Base-by-base conservation (phyloP, 2,888 invertebrate species). In the Euplexia lucipara region DNA sequence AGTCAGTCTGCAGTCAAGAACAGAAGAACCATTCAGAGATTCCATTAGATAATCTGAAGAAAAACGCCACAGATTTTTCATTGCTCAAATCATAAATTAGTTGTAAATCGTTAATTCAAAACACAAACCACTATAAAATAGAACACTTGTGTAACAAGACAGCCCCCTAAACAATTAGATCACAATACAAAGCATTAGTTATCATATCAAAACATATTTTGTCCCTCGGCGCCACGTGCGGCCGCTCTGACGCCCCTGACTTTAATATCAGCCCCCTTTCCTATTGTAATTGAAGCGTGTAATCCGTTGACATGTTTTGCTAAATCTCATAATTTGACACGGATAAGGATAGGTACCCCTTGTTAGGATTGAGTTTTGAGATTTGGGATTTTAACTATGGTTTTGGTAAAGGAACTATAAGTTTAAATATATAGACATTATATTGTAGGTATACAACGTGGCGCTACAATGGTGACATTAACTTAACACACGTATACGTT, bases 271-370 rank as follows among this genome's bases (percentile, higher is more conserved):
- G 58, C 83, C 88, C 87, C 85, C 68, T 64, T 47, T 73, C 53
- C 18, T 30, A 49, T 77, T 42, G 87, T 93, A 93, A 95, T 93
- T 94, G 93, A 90, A 92, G 90, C 95, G 92, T 90, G 90, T 93
- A 94, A 95, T 93, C 88, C 85, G 89, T 84, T 89, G 92, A 94
- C 92, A 92, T 94, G 92, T 94, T 94, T 91, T 91, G 89, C 88
- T 91, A 91, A 92, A 91, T 92, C 93, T 88, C 86, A 89, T 94
- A 92, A 93, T 93, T 93, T 92, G 93, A 92, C 91, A 89, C 84
- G 86, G 91, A 85, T 62, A 84, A 86, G 77, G 76, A 79, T n/a
- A n/a, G n/a, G n/a, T 67, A 84, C 80, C 76, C 79, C 79, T 81
- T 64, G 81, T 78, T 78, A 68, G 44, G 37, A 64, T 67, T 67